Conservation (phyloP, 2,888 invertebrate genomes). For the Habroteleia sp. region DNA sequence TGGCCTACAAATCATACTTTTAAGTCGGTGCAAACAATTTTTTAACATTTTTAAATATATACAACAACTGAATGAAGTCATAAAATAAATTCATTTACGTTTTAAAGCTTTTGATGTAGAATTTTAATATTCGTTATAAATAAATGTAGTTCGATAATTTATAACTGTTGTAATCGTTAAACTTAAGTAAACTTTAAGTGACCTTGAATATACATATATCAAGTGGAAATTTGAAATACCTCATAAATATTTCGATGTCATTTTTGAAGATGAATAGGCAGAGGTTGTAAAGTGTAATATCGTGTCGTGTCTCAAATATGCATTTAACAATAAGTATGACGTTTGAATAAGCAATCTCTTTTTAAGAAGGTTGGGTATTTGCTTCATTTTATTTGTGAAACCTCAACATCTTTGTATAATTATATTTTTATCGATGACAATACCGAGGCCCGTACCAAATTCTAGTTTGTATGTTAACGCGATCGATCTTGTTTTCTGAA, state of each 20-base stretch:
- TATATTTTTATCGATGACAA: conserved; percentile 46
- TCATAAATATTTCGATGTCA: conserved; percentile 41
- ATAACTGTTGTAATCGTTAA: conserved; percentile 22
- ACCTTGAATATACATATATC: conserved; percentile 36
- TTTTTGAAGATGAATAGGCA: conserved; percentile 27
- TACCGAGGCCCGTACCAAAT: conserved; percentile 48
- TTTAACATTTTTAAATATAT: background rate
- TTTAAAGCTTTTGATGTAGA: conserved; percentile 22
- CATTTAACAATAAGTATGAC: conserved; percentile 1
- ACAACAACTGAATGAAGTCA: conserved; percentile 1
- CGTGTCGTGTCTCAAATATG: conserved; percentile 4
- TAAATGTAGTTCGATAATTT: conserved; percentile 34
- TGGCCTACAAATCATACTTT: conserved; percentile 18
- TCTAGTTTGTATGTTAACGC: conserved; percentile 34
- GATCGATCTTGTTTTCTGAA: conserved; percentile 19
- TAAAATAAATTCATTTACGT: conserved; percentile 1
- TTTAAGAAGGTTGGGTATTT: no score
- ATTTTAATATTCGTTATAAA: conserved; percentile 14
- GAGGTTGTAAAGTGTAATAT: conserved; percentile 14
- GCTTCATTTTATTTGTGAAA: conserved; percentile 42
- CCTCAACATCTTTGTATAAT: conserved; percentile 27
- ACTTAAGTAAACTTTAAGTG: conserved; percentile 39
- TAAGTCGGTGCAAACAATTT: background rate
- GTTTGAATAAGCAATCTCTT: conserved; percentile 20
- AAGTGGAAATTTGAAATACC: conserved; percentile 38